These are phyloP conservation scores for Plebejus melissa DNA, from an alignment of 2,888 invertebrate species.

Conservation along the genomic window DNA sequence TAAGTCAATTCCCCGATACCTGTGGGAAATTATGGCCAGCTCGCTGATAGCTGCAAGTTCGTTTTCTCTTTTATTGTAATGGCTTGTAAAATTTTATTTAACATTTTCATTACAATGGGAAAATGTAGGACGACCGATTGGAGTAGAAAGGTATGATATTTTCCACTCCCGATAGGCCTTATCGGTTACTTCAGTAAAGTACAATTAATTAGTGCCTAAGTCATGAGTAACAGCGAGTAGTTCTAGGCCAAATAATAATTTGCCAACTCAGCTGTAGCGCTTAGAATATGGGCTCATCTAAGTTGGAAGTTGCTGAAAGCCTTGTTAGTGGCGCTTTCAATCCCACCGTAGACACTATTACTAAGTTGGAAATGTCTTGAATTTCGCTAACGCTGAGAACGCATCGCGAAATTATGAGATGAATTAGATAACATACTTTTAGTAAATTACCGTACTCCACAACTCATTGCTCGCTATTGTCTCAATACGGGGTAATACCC, in stretches of 20 bases:
- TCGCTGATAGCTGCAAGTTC: slow-evolving; percentile 35
- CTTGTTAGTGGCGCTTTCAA: slow-evolving; percentile 28
- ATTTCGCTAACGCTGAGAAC: slow-evolving; percentile 24
- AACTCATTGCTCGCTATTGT: neutral
- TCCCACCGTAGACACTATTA: slow-evolving; percentile 27
- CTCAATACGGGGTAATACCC: neutral
- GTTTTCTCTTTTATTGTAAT: slow-evolving; percentile 21
- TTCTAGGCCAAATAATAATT: slow-evolving; percentile 18
- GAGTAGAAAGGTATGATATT: neutral
- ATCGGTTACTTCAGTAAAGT: neutral
- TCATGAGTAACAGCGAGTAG: neutral
- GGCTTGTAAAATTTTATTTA: slow-evolving; percentile 23
- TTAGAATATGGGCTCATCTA: slow-evolving; percentile 28
- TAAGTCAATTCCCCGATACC: slow-evolving; percentile 43
- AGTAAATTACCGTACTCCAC: neutral
- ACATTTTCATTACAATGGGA: slow-evolving; percentile 15
- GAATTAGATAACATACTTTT: slow-evolving; percentile 20
- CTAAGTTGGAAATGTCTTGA: slow-evolving; percentile 27
- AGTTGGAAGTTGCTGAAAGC: slow-evolving; percentile 28
- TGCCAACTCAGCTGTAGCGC: slow-evolving; percentile 25
- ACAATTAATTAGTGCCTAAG: slow-evolving; percentile 6
- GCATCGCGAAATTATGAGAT: slow-evolving; percentile 23
- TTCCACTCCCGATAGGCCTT: neutral
- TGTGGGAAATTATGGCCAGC: slow-evolving; percentile 40
- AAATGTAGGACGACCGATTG: neutral